phyloP scores from a whole-genome alignment of 2,113 vertebrate genomes.

The Ornithorhynchus anatinus region DNA sequence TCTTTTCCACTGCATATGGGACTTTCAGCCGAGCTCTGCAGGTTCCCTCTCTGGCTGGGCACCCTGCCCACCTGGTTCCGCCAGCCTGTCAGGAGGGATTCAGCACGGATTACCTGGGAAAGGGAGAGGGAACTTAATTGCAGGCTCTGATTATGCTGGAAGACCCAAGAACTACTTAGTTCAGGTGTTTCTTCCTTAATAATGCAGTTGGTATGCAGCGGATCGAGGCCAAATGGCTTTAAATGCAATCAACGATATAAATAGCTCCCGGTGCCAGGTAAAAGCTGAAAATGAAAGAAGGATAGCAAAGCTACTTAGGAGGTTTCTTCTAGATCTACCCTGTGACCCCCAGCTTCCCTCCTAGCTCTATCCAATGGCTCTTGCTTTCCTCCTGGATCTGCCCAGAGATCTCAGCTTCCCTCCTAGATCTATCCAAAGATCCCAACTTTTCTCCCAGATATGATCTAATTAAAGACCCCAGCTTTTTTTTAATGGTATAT shows the following conservation, averaged over 20 bases:
- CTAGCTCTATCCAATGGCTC: too few relatives aligned
- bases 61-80: conserved; percentile 5
- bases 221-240: neutral
- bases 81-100: neutral
- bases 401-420: neutral
- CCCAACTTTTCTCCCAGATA: neutral
- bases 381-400: neutral
- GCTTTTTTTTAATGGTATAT: too few relatives aligned
- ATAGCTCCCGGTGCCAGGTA: neutral
- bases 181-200: conserved; percentile 39
- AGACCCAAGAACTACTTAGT: conserved; percentile 27
- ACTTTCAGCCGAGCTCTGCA: neutral
- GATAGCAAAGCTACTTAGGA: too few relatives aligned
- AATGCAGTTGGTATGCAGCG: neutral
- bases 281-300: too few relatives aligned
- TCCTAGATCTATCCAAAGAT: neutral
- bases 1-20: too few relatives aligned
- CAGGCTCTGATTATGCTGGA: conserved; percentile 27
- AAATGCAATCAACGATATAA: conserved; percentile 16
- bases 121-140: conserved; percentile 33
- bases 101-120: neutral
- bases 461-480: too few relatives aligned
- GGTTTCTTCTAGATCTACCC: too few relatives aligned
- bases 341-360: too few relatives aligned
- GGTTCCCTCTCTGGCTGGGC: neutral